A percentile compares a stretch with the other conserved stretches of the same genome.
Conservation (phyloP, 2,113 vertebrate genomes). For the Australoheros scitulus region DNA sequence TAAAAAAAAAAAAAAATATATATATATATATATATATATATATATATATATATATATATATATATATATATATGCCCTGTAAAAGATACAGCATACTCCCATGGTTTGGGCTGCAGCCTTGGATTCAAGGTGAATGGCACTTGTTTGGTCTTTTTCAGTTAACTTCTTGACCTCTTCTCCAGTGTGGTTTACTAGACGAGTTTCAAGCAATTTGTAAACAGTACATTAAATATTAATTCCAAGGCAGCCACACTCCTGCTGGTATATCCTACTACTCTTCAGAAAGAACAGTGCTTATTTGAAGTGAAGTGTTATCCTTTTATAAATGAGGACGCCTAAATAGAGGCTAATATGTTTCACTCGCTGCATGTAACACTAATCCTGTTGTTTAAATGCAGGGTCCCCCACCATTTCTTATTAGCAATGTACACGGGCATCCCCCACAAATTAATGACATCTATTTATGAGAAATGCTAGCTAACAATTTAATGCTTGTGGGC, state of each 20-base stretch:
- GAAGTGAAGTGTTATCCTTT: conserved; percentile 31
- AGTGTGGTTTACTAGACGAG: conserved; percentile 11
- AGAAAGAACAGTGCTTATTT: conserved; percentile 13
- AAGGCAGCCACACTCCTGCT: conserved; percentile 11
- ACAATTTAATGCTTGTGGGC: conserved; percentile 83
- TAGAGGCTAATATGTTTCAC: conserved; percentile 30
- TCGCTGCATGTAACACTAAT: conserved; percentile 38
- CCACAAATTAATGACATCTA: conserved; percentile 81
- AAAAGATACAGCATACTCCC: background rate
- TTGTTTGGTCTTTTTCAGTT: conserved; percentile 19
- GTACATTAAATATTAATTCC: conserved; percentile 37
- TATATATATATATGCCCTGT: background rate
- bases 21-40: too few species aligned
- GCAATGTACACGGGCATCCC: conserved; percentile 79
- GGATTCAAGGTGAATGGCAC: conserved; percentile 35
- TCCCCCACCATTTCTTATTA: conserved; percentile 84
- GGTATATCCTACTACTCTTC: background rate
- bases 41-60: too few species aligned
- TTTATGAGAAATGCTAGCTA: conserved; percentile 88
- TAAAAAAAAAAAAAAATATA: too few species aligned
- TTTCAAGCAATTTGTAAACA: conserved; percentile 43
- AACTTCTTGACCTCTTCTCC: conserved; percentile 39
- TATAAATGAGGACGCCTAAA: conserved; percentile 11
- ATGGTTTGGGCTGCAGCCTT: conserved; percentile 19
- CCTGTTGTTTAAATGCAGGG: conserved; percentile 76